A percentile compares a stretch with the other conserved stretches of the same genome.
phyloP scores from a whole-genome alignment of 2,888 invertebrate genomes.

The Candidula unifasciata region DNA sequence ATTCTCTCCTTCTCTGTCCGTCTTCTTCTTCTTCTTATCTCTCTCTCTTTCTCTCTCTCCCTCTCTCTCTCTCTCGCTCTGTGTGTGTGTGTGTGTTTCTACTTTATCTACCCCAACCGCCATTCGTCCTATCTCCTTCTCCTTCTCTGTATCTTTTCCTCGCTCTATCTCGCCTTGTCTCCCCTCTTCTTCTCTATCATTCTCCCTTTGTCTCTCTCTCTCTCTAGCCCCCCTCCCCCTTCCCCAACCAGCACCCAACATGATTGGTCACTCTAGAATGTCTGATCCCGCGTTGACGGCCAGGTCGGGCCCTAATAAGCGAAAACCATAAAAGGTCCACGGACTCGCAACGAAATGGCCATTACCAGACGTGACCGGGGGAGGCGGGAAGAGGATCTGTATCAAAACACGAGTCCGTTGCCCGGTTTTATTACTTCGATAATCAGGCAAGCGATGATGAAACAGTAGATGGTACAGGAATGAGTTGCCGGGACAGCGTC shows the following conservation, averaged over 20 bases:
- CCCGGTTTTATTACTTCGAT: background rate
- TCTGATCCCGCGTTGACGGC: background rate
- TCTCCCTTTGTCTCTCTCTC: background rate
- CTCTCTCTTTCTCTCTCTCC: background rate
- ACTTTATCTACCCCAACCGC: too few relatives aligned
- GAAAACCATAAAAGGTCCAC: background rate
- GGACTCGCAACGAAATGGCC: slow-evolving; percentile 1
- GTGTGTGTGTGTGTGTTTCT: too few relatives aligned
- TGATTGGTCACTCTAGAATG: background rate
- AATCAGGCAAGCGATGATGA: background rate
- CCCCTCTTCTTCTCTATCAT: too few relatives aligned
- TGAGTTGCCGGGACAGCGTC: background rate
- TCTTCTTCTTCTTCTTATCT: background rate
- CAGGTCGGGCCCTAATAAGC: background rate
- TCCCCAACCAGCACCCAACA: background rate
- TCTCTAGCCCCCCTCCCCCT: background rate
- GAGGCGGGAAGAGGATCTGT: background rate
- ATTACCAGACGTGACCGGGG: background rate
- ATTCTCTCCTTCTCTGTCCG: background rate
- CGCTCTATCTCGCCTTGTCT: background rate
- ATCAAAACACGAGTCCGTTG: background rate
- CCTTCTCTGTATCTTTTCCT: background rate
- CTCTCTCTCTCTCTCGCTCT: too few relatives aligned
- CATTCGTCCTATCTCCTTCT: background rate
- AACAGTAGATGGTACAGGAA: background rate